Evolutionary conservation across 53 echinoderm and acorn worm species (phyloP).

Genomic region (Crossaster papposus): DNA sequence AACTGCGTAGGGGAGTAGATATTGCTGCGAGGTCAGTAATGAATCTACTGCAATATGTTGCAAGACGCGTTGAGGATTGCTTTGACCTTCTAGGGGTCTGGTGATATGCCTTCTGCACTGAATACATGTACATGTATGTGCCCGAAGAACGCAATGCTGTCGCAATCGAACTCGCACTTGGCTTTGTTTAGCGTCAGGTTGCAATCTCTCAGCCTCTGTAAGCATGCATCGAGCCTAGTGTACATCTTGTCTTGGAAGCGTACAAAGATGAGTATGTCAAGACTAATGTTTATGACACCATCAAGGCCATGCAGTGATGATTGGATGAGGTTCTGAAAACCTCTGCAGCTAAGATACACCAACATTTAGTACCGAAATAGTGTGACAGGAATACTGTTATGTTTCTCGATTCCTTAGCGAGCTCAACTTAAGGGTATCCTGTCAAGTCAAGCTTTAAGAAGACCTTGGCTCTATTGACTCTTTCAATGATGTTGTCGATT

Average conservation of each 20-base stretch:
- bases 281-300: constrained; percentile 72
- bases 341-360: constrained; percentile 71
- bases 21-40: constrained; percentile 35
- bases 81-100: constrained; percentile 59
- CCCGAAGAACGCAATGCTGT: constrained; percentile 45
- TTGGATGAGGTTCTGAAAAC: constrained; percentile 67
- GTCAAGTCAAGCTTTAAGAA: constrained; percentile 74
- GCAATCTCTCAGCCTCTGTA: constrained; percentile 54
- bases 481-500: constrained; percentile 65
- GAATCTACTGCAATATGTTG: constrained; percentile 7
- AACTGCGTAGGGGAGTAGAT: too few species aligned
- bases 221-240: constrained; percentile 21
- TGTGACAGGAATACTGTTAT: constrained; percentile 54
- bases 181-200: constrained; percentile 68
- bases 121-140: too few species aligned
- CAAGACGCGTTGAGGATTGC: constrained; percentile 17
- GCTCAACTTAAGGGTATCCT: constrained; percentile 78
- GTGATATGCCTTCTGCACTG: constrained; percentile 55
- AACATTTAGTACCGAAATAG: constrained; percentile 71
- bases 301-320: constrained; percentile 53
- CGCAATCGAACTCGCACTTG: constrained; percentile 56
- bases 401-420: constrained; percentile 22
- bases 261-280: constrained; percentile 66
- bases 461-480: constrained; percentile 52
- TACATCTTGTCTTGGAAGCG: constrained; percentile 28